Conservation (phyloP, 1,140 invertebrate species). For the Antheraea pernyi region DNA sequence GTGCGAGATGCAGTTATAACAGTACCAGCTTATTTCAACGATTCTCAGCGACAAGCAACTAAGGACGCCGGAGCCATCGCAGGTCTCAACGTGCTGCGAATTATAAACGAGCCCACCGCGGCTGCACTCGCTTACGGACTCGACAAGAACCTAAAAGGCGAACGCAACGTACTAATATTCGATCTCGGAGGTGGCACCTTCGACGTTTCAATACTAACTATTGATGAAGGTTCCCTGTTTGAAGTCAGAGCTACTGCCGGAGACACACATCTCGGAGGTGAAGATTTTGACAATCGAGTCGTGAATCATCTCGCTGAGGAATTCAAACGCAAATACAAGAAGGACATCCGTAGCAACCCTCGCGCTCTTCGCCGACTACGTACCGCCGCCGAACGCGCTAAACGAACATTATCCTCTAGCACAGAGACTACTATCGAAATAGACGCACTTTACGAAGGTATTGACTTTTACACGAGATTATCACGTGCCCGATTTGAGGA, state of each 20-base stretch:
- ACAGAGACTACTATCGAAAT: constrained; percentile 81
- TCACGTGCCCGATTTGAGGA: constrained; percentile 83
- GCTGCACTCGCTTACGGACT: constrained; percentile 87
- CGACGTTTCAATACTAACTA: constrained; percentile 93
- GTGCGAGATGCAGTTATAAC: constrained; percentile 82
- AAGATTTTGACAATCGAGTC: constrained; percentile 92
- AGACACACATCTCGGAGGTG: constrained; percentile 88
- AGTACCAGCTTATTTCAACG: constrained; percentile 53
- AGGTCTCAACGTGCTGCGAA: constrained; percentile 84
- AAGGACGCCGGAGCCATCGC: constrained; percentile 86
- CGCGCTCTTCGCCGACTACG: constrained; percentile 81
- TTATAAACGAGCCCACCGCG: constrained; percentile 88
- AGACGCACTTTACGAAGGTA: constrained; percentile 79
- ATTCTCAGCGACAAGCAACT: constrained; percentile 80
- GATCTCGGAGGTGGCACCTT: constrained; percentile 84
- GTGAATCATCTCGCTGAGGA: constrained; percentile 85
- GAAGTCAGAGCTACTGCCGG: constrained; percentile 89
- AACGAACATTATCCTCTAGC: constrained; percentile 80
- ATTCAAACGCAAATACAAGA: constrained; percentile 79
- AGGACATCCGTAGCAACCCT: constrained; percentile 72
- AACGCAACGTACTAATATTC: constrained; percentile 84
- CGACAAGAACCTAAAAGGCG: constrained; percentile 85
- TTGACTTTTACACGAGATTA: constrained; percentile 82
- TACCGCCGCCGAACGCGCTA: constrained; percentile 83
- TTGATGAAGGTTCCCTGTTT: constrained; percentile 89